Base-by-base conservation (phyloP, 2,888 invertebrate species). In the Eremobia ochroleuca region DNA sequence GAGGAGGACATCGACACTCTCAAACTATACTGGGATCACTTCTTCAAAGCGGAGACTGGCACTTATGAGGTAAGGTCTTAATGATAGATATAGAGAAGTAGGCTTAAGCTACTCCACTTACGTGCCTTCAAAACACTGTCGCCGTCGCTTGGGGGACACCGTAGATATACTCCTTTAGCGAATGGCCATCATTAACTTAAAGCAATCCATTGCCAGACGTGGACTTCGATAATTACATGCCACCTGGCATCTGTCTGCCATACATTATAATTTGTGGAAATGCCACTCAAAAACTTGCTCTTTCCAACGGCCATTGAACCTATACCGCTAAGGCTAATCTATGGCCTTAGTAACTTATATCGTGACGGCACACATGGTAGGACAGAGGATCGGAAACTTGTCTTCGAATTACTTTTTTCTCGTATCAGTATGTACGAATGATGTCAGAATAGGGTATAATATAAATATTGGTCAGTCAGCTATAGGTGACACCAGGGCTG, bases 21-120 rank as follows among this genome's bases (percentile, higher is more conserved):
- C 76, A 97, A 97, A 90, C 86, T 97, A 75, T 96, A 97, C 88
- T 97, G 97, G 97, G 97, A 97, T 83, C 96, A 97, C 82, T 97
- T 97, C 93, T 97, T 97, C 93, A 97, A 97, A 89, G 97, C 97
- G 18, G 97, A 97, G 90, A 97, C 97, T 70, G 97, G 97, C 37
- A 97, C 97, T 90, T 97, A 97, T 92, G 97, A 97, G 97, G 97
- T 97, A 93, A 90, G 70, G 2, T 25, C 0, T 37, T 18, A 28
- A 18, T 43, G 0, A 37, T 43, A 65, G 31, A 25, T 37, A 43
- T 28, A 2, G 4, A 31, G 1, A n/a, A 64, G 18, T 52, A 40
- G 21, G 13, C 6, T 55, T 28, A 21, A 66, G 28, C 9, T 34
- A 37, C 25, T 4, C 5, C 4, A 46, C 28, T 31, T 11, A 28